Evolutionary conservation across 2,888 invertebrate species (phyloP).

Genomic region (Amaurobius ferox): DNA sequence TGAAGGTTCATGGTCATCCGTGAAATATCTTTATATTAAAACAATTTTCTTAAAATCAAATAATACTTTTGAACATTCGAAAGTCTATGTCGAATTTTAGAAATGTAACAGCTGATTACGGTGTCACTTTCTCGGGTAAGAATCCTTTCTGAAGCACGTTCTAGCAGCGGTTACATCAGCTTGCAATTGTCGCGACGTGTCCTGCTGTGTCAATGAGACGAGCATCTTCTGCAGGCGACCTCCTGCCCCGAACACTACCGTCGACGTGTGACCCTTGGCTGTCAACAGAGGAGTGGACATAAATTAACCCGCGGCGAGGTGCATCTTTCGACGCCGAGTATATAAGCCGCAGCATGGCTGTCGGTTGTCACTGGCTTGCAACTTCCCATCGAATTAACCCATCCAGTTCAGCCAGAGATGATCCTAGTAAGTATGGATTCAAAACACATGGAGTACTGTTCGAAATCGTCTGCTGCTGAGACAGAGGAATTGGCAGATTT

Average conservation of each 20-base stretch:
- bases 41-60: too few species aligned
- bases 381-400: conserved; percentile 23
- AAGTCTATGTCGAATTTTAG: too few species aligned
- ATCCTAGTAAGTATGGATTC: conserved; percentile 64
- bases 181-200: conserved; percentile 37
- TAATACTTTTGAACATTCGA: too few species aligned
- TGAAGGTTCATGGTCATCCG: too few species aligned
- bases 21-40: too few species aligned
- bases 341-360: conserved; percentile 60
- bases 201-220: conserved; percentile 32
- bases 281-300: conserved; percentile 40
- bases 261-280: conserved; percentile 57
- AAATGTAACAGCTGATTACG: too few species aligned
- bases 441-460: too few species aligned
- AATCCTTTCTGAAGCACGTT: conserved; percentile 24
- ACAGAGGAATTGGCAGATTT: too few species aligned
- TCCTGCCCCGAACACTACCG: conserved; percentile 34
- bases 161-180: conserved; percentile 35
- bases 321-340: conserved; percentile 26
- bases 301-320: conserved; percentile 50
- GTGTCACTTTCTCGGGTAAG: too few species aligned
- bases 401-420: conserved; percentile 33
- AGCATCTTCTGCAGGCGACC: conserved; percentile 13
- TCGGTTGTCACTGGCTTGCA: conserved; percentile 32
- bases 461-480: too few species aligned